Conservation (phyloP, 37 sponge, comb jelly and placozoan genomes). For the Halisarca cf. caerulea region DNA sequence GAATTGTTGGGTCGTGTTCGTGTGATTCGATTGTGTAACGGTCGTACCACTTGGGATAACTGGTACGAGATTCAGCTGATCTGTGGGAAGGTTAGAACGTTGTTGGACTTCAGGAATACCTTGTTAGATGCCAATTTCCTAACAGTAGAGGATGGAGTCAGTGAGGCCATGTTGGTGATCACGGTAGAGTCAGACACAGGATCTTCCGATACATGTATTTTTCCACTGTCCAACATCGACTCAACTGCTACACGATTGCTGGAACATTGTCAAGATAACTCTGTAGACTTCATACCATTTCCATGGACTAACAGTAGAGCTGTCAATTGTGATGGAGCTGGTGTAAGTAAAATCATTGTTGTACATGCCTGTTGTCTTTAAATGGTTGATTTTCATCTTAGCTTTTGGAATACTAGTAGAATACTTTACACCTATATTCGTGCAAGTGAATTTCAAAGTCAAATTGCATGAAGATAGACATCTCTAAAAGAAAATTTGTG, state of each 20-base stretch:
- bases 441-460: too few species aligned
- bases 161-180: not conserved
- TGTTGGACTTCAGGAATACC: not conserved
- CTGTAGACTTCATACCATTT: not conserved
- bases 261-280: not conserved
- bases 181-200: not conserved
- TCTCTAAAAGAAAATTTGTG: too few species aligned
- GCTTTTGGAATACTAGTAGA: too few species aligned
- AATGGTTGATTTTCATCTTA: too few species aligned
- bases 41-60: not conserved
- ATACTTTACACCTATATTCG: too few species aligned
- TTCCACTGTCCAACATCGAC: not conserved
- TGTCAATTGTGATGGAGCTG: too few species aligned
- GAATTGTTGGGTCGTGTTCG: not conserved
- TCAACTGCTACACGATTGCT: not conserved
- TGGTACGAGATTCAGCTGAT: conserved; percentile 4
- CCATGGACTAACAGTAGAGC: too few species aligned
- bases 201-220: not conserved
- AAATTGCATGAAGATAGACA: too few species aligned
- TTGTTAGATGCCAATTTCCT: conserved; percentile 1
- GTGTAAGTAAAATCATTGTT: too few species aligned
- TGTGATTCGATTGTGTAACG: not conserved
- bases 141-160: not conserved
- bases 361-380: too few species aligned
- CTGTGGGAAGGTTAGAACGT: not conserved